Base-by-base conservation (phyloP, 2,888 invertebrate species). In the Sesamia inferens region DNA sequence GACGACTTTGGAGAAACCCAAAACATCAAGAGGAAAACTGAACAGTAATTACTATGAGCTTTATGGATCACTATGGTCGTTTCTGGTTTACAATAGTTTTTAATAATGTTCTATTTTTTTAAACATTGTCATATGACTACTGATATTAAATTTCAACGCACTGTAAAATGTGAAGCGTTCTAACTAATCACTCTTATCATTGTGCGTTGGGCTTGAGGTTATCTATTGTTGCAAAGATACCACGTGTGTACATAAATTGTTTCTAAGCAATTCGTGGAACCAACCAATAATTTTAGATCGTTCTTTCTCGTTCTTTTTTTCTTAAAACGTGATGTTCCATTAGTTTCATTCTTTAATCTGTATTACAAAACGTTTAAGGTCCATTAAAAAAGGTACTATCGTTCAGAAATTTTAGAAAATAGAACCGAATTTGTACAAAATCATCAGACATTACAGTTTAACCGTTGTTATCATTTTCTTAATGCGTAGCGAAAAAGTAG, bases 141-240 rank as follows among this genome's bases (percentile, higher is more conserved):
- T 59, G 71, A 79, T 75, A 82, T 75, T 68, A 58, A 80, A 76
- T 68, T 68, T 65, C 42, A 71, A 81, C 84, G 82, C 82, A 85
- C 64, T 80, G 22, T 74, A 76, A 78, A 77, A 76, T 82, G 77
- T 79, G 74, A 77, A 70, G 74, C 73, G 69, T 75, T 76, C 44
- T 68, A 85, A 82, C 83, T 86, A 82, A 86, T 86, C 83, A 75
- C 68, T 74, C 74, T 87, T 86, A 87, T 87, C 86, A 79, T 64
- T 76, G 81, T 84, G 84, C 85, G 82, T 81, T 81, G 76, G 80
- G 74, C 73, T 72, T 73, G 82, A 85, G 88, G 85, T 88, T 88
- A 88, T 88, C 87, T 80, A 72, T 58, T 75, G 67, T 81, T 87
- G 88, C 88, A 88, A 86, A 87, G 87, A 88, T 86, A 88, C 69